phyloP scores from a whole-genome alignment of 2,888 invertebrate genomes.

The Nemoura dubitans region DNA sequence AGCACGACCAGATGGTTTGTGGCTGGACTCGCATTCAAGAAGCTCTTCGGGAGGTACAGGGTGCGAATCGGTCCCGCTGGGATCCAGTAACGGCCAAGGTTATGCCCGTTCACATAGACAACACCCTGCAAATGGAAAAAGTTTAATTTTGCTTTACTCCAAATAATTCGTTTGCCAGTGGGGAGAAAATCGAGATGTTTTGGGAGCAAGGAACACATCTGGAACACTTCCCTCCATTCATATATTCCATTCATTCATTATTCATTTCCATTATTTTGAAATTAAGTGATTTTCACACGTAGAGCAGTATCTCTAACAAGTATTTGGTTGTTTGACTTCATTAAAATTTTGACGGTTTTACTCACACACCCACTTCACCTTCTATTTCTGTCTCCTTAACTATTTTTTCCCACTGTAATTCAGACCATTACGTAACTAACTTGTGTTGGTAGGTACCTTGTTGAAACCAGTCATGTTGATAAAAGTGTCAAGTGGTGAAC shows the following conservation, averaged over 20 bases:
- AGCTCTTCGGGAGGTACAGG: slow-evolving; percentile 54
- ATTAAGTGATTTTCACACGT: too few species aligned
- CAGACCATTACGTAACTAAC: neutral
- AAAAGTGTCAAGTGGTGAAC: slow-evolving; percentile 52
- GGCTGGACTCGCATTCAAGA: slow-evolving; percentile 51
- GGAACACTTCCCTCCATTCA: too few species aligned
- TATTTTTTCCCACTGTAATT: neutral
- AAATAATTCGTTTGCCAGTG: too few species aligned
- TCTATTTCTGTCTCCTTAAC: neutral
- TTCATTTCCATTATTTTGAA: too few species aligned
- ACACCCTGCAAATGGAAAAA: slow-evolving; percentile 55
- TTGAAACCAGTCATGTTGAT: slow-evolving; percentile 55
- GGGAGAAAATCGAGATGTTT: too few species aligned
- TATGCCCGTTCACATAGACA: slow-evolving; percentile 54
- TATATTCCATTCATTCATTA: too few species aligned
- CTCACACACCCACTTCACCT: too few species aligned
- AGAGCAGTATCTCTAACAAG: too few species aligned
- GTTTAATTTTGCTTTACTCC: too few species aligned
- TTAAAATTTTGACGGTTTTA: too few species aligned
- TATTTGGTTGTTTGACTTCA: too few species aligned
- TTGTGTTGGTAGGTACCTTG: slow-evolving; percentile 52
- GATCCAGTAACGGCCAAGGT: slow-evolving; percentile 56
- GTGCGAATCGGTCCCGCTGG: slow-evolving; percentile 54
- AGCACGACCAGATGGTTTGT: slow-evolving; percentile 53
- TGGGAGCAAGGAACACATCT: too few species aligned